Base-by-base conservation (phyloP, 1,140 invertebrate genomes). In the Battus philenor region DNA sequence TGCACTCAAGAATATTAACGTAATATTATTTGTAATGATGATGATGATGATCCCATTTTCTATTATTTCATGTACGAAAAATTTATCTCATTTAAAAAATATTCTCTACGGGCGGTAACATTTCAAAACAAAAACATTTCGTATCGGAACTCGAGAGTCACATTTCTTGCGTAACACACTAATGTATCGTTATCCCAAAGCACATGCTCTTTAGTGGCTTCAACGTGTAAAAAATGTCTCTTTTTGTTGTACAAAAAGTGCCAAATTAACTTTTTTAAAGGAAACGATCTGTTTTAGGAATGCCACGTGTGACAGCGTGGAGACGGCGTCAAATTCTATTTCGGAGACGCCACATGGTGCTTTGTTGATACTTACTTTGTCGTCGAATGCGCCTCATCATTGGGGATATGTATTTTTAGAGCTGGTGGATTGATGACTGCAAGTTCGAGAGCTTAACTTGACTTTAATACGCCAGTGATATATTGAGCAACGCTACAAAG, bases 261-360 rank as follows among this genome's bases (percentile, higher is more conserved):
- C 65, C 73, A 79, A 81, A 84, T 84, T 81, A 80, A 80, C 74
- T 67, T 84, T 80, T 84, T 84, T 79, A 80, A 74, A 82, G 78
- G 76, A 80, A 82, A 79, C 76, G 63, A 82, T 82, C 76, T 79
- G 76, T 82, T 82, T 79, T 66, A 65, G 65, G 62, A 41, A 56
- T 58, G 74, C 70, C 80, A 84, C 76, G 78, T 82, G 80, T 80
- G 77, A 83, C 63, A 64, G 36, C 39, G 59, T 48, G 31, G 55
- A 41, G 55, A 53, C 65, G 68, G 71, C 60, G 59, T 71, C 74
- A 39, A 62, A 51, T 69, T 75, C 75, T 81, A 81, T 84, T 84
- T 77, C 52, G 49, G 58, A 59, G 50, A 56, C 36, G 58, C 72
- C 74, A 80, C 74, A 80, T 80, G 75, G 69, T 50, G 63, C 46